Conservation (phyloP, 2,888 invertebrate genomes). For the Aphrophora alni region DNA sequence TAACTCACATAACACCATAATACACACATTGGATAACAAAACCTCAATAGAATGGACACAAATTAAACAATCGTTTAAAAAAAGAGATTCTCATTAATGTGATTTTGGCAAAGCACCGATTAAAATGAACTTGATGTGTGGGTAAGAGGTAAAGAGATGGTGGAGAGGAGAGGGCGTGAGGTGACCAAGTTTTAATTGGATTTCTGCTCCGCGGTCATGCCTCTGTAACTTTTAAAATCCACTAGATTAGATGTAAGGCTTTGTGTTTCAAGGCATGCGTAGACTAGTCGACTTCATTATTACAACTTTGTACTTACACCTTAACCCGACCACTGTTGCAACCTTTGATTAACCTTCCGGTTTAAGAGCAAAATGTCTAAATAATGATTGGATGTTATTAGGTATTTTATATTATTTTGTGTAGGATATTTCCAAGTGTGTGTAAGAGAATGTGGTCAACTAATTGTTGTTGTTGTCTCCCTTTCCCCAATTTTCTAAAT, state of each 20-base stretch:
- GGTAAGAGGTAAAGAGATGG: not conserved
- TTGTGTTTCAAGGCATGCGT: not conserved
- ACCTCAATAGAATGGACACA: no score
- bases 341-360: not conserved
- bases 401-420: no score
- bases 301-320: not conserved
- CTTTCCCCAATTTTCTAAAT: no score
- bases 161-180: slow-evolving; percentile 22
- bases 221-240: slow-evolving; percentile 31
- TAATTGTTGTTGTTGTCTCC: no score
- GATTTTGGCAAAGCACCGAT: not conserved
- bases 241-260: slow-evolving; percentile 23
- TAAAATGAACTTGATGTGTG: slow-evolving; percentile 22
- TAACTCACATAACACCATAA: no score
- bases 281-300: not conserved
- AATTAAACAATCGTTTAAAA: not conserved
- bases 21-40: no score
- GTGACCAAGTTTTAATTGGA: slow-evolving; percentile 43
- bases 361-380: not conserved
- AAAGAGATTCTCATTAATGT: not conserved
- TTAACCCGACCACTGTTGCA: not conserved
- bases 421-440: no score
- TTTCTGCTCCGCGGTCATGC: slow-evolving; percentile 38
- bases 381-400: no score
- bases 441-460: no score